Evolutionary conservation across 2,113 vertebrate genomes (phyloP).

Genomic region (Sporophila hypoxantha): DNA sequence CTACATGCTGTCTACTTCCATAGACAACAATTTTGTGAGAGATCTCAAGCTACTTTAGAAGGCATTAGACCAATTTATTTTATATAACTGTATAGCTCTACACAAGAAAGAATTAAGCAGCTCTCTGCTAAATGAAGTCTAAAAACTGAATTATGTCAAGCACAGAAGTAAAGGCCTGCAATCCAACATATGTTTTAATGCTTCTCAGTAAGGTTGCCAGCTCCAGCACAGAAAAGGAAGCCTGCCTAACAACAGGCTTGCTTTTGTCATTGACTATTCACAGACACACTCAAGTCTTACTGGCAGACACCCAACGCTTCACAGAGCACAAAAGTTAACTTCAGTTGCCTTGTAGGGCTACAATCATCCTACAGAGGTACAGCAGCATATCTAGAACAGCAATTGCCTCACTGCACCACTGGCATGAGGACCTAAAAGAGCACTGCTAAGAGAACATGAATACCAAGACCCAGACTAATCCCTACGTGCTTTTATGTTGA

Average conservation of each 20-base stretch:
- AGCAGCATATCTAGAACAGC: not conserved
- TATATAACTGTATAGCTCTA: not conserved
- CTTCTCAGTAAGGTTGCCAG: not conserved
- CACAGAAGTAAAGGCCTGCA: not conserved
- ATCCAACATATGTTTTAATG: not conserved
- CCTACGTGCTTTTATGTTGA: not conserved
- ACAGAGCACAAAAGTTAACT: not conserved
- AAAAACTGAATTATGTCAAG: not conserved
- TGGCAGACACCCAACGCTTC: not conserved
- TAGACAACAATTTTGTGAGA: not conserved
- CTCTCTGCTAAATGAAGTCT: not conserved
- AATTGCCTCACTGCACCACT: not conserved
- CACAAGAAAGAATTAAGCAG: not conserved
- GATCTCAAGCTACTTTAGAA: not conserved
- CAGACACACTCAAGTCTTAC: not conserved
- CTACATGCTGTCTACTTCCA: not conserved
- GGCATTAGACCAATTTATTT: not conserved
- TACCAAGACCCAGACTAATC: not conserved
- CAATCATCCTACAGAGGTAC: not conserved
- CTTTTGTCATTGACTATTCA: constrained; percentile 13
- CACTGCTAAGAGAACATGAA: not conserved
- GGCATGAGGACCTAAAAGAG: not conserved
- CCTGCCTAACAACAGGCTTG: not conserved
- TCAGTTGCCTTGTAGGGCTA: not conserved
- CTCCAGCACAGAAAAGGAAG: not conserved